Base-by-base conservation (phyloP, 2,888 invertebrate genomes). In the Drosophila antonietae region DNA sequence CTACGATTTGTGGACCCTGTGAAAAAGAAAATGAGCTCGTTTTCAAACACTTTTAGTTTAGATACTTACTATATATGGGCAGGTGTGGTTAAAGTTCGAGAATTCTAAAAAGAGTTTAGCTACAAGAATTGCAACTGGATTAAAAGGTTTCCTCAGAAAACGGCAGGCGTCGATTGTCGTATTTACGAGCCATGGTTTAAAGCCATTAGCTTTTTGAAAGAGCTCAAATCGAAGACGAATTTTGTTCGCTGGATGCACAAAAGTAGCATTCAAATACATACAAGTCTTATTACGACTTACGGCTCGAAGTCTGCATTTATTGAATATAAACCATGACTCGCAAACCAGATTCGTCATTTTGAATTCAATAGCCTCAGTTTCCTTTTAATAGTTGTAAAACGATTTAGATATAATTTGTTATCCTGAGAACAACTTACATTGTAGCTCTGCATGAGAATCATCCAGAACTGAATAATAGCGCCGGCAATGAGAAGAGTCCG, bases 1-100 rank as follows among this genome's bases (percentile, higher is more conserved):
- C 35, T 1, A 75, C 14, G 5, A 72, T 31, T 51, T 60, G 39
- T 5, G 59, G 15, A 0, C 80, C 80, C 80, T 78, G 18, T 4
- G 5, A 0, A n/a, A 51, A 28, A 14, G 9, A 41, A 18, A 37
- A 37, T 4, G 31, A 18, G 18, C 20, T 20, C 20, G 20, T 2
- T 20, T 20, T 20, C 20, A 20, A 20, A 2, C 1, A 20, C 2
- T 20, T 20, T 20, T 20, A 20, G 20, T 20, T 4, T 20, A 2
- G 14, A 35, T 52, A 73, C 68, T 58, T 52, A 31, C 71, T 33
- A 66, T 0, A 46, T 66, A 71, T 9, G 84, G 73, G 52, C 72
- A 81, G 0, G 72, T 37, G 41, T 81, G 81, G 31, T 81, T 81
- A 0, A 81, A 41, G 44, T 77, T 83, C 1, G 65, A 31, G n/a